Evolutionary conservation across 2,888 invertebrate species (phyloP), one percentile per base, ranked within the genome.

Genomic region (Oxytorus armatus): DNA sequence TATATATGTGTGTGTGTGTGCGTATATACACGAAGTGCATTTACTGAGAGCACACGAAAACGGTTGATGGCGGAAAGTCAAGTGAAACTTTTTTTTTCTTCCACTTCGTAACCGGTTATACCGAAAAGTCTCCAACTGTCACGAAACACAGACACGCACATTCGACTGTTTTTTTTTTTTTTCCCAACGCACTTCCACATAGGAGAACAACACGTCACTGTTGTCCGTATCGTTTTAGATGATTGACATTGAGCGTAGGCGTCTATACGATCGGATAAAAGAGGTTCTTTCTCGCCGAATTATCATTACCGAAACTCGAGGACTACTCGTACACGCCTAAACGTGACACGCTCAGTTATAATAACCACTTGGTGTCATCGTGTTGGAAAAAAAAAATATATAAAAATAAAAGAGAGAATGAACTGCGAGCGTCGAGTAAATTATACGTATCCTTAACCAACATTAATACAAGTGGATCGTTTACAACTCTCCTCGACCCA

Each of bases 51-150:
- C 47, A n/a, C 36, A 51, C 57, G 59, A 73, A 61, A 66, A 55
- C 53, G 14, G 49, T 16, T 36, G 44, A 42, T 61, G 33, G 66
- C 23, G 49, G 42, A 51, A 70, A 23, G 63, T 63, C 57, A 57
- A 39, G 39, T 66, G 49, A 75, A 74, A 51, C 25, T 42, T 33
- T 77, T 68, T 49, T 72, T 65, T 68, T n/a, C n/a, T 29, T 49
- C 68, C 69, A 72, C 59, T 44, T 66, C 44, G 65, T 47, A 53
- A 68, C 66, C 68, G 63, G 76, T 77, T 61, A n/a, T n/a, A 69
- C 42, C 65, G 29, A 47, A 42, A 39, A 42, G 42, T 61, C 49
- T 16, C 69, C 36, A 59, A 16, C 25, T 39, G 69, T 68, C 49
- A 61, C 36, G 44, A 44, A 61, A 53, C 44, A 51, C n/a, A n/a